A percentile compares a stretch with the other conserved stretches of the same genome.
phyloP scores from a whole-genome alignment of 1,140 invertebrate species.

The Drosophila sp. region DNA sequence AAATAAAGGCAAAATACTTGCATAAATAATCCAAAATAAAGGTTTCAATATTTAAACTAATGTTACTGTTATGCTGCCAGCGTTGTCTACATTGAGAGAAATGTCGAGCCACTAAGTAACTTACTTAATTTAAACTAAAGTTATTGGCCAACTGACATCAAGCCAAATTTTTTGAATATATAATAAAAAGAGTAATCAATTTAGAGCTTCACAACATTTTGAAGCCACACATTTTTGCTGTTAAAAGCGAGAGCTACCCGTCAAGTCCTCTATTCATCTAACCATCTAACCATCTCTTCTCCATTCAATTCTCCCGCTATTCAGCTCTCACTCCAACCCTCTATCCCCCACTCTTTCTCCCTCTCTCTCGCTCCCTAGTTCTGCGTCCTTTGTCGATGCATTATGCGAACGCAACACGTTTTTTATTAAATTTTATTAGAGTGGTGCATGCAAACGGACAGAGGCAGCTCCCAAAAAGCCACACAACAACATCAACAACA shows the following conservation, averaged over 20 bases:
- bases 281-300: too few relatives aligned
- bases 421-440: conserved; percentile 83
- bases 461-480: conserved; percentile 22
- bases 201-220: conserved; percentile 24
- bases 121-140: background rate
- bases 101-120: background rate
- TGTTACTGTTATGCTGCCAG: too few relatives aligned
- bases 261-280: too few relatives aligned
- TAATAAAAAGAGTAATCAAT: conserved; percentile 27
- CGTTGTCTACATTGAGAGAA: background rate
- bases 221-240: conserved; percentile 13
- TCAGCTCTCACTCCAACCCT: background rate
- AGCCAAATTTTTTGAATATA: conserved; percentile 13
- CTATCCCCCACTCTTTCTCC: conserved; percentile 1
- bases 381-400: conserved; percentile 61
- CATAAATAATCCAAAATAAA: too few relatives aligned
- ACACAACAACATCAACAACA: conserved; percentile 45
- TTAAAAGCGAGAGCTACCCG: background rate
- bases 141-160: background rate
- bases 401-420: conserved; percentile 76
- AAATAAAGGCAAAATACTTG: too few relatives aligned
- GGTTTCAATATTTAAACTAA: too few relatives aligned
- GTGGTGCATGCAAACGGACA: conserved; percentile 66
- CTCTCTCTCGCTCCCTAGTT: background rate
- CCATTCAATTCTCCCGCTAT: too few relatives aligned